phyloP scores from a whole-genome alignment of 2,113 vertebrate genomes.

The Cyphotilapia sp. region DNA sequence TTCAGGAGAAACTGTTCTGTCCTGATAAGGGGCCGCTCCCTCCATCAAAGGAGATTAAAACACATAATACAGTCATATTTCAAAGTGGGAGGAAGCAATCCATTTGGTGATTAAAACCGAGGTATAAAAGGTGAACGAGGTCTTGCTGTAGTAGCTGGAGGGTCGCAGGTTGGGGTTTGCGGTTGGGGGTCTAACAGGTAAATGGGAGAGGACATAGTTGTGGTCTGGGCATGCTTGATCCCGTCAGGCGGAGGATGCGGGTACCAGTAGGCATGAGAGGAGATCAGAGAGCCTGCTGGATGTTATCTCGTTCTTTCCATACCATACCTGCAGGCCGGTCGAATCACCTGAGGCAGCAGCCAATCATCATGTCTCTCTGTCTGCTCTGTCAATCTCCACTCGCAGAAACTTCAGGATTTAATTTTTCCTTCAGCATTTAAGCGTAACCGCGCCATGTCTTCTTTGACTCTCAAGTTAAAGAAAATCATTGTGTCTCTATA shows the following conservation, averaged over 20 bases:
- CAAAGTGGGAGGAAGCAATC: neutral
- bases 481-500: neutral
- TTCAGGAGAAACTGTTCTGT: neutral
- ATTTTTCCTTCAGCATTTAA: neutral
- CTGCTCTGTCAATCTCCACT: neutral
- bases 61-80: neutral
- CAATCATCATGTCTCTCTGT: slow-evolving; percentile 11
- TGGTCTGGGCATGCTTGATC: slow-evolving; percentile 52
- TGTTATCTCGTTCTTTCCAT: slow-evolving; percentile 47
- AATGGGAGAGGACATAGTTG: slow-evolving; percentile 51
- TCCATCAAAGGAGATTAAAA: neutral
- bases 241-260: slow-evolving; percentile 50
- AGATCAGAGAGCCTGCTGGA: slow-evolving; percentile 48
- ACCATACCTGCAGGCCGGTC: slow-evolving; percentile 24
- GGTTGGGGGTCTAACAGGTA: slow-evolving; percentile 4
- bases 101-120: neutral
- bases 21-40: neutral
- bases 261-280: slow-evolving; percentile 49
- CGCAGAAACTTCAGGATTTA: neutral
- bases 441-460: neutral
- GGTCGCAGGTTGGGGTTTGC: neutral
- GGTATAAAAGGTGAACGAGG: neutral
- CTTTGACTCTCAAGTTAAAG: neutral
- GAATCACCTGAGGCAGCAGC: slow-evolving; percentile 32
- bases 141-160: neutral